Base-by-base conservation (phyloP, 2,888 invertebrate genomes). In the Archips crataeganus region DNA sequence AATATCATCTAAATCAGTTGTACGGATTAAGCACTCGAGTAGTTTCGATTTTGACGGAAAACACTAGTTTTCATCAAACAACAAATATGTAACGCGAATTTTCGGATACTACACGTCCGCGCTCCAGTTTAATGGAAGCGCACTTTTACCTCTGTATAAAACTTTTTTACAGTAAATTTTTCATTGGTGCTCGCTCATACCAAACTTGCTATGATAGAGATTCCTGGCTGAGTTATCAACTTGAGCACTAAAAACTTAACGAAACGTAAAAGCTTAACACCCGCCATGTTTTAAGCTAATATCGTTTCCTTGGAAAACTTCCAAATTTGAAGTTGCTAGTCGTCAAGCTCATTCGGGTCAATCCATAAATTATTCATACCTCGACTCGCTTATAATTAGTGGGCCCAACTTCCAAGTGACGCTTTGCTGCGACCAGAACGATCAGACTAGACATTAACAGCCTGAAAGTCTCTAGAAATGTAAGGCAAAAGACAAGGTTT, bases 281-380 rank as follows among this genome's bases (percentile, higher is more conserved):
- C 60, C 3, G 23, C 60, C 71, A 63, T 67, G 62, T 62, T 72
- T 72, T 57, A 67, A 67, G 72, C 62, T 72, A 57, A 72, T 62
- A 67, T 72, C 45, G 72, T 67, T 66, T 61, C 59, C 51, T 51
- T 72, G 72, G 72, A 72, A 62, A 72, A 72, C 62, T 72, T 72
- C 72, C 72, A 67, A 72, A 72, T 67, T 67, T 23, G 62, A 67
- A 72, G 72, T 67, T 57, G 67, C 36, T 60, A 71, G 71, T 72
- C 72, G 67, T 68, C 68, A 69, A 68, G 73, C 73, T 69, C 73
- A 73, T 73, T 73, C 63, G 63, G 73, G 73, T 73, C 73, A 73
- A 63, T 49, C 63, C 49, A 73, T 73, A 73, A 73, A 73, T 73
- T 73, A 69, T 73, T 73, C 73, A 73, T 73, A 68, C 73, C 68